Percentiles rank a stretch among this genome's conserved stretches.
These are phyloP conservation scores for Falco biarmicus DNA, from an alignment of 2,797 vertebrate species.

Conservation along the genomic window DNA sequence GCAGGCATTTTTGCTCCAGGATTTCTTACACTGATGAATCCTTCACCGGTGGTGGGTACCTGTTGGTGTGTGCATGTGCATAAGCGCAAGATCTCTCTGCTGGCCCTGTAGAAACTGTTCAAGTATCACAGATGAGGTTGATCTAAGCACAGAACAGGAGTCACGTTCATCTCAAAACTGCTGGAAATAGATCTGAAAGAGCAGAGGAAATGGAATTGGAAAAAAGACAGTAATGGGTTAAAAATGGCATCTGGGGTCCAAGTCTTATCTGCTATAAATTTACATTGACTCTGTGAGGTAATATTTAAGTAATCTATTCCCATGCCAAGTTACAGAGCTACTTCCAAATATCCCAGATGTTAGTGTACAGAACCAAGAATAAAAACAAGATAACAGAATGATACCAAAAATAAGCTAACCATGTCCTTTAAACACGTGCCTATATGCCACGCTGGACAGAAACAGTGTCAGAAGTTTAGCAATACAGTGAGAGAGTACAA, in stretches of 20 bases:
- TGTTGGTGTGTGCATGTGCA: fast-evolving
- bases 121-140: neutral
- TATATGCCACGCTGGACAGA: neutral
- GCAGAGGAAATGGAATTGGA: neutral
- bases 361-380: neutral
- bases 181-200: neutral
- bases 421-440: neutral
- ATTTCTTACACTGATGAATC: neutral
- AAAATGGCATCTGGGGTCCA: neutral
- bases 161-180: neutral
- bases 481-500: neutral
- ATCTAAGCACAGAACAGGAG: neutral
- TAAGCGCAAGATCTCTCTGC: neutral
- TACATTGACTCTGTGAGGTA: neutral
- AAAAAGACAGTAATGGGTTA: neutral
- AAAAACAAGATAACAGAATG: neutral
- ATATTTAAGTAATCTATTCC: constrained; percentile 27
- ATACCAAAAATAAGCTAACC: neutral
- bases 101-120: neutral
- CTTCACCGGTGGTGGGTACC: neutral
- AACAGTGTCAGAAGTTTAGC: neutral
- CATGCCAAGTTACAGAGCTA: neutral
- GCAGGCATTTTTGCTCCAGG: neutral
- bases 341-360: constrained; percentile 14
- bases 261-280: constrained; percentile 30